These are phyloP conservation scores for Nibea albiflora DNA, from an alignment of 2,113 vertebrate species.

Conservation along the genomic window DNA sequence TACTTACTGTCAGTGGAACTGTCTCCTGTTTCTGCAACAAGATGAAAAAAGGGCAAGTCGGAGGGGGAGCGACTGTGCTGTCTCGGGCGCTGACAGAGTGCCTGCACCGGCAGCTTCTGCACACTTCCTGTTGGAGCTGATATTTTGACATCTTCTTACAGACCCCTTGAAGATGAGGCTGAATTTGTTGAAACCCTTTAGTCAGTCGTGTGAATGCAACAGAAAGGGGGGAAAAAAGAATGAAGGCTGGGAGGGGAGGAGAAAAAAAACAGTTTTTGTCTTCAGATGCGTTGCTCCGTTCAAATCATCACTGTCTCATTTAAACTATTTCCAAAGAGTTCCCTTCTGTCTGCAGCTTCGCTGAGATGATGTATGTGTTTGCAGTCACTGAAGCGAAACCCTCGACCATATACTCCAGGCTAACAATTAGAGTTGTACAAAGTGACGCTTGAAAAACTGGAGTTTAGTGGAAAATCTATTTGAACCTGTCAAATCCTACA, in stretches of 20 bases:
- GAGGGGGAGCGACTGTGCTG: slow-evolving; percentile 41
- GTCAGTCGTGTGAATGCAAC: slow-evolving; percentile 49
- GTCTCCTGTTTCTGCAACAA: slow-evolving; percentile 54
- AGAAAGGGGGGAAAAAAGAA: slow-evolving; percentile 29
- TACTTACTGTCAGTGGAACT: slow-evolving; percentile 66
- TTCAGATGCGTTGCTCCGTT: slow-evolving; percentile 11
- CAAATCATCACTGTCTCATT: slow-evolving; percentile 25
- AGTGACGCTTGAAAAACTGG: slow-evolving; percentile 22
- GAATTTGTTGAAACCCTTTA: slow-evolving; percentile 55
- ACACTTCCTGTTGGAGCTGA: slow-evolving; percentile 61
- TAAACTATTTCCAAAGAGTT: slow-evolving; percentile 32
- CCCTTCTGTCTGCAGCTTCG: neutral
- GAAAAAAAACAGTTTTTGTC: slow-evolving; percentile 10
- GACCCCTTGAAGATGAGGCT: slow-evolving; percentile 56
- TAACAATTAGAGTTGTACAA: slow-evolving; percentile 34
- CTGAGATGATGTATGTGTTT: slow-evolving; percentile 2
- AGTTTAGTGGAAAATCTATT: slow-evolving; percentile 26
- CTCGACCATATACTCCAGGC: neutral
- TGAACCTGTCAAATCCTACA: slow-evolving; percentile 7
- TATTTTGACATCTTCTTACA: slow-evolving; percentile 68
- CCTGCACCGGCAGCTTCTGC: slow-evolving; percentile 55
- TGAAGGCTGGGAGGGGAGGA: slow-evolving; percentile 38
- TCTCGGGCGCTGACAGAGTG: slow-evolving; percentile 58
- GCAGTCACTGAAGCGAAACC: slow-evolving; percentile 15
- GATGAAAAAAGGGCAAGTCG: slow-evolving; percentile 49